Percentiles rank a stretch among this genome's conserved stretches.
phyloP scores from a whole-genome alignment of 1,140 invertebrate species.

The Arion vulgaris region DNA sequence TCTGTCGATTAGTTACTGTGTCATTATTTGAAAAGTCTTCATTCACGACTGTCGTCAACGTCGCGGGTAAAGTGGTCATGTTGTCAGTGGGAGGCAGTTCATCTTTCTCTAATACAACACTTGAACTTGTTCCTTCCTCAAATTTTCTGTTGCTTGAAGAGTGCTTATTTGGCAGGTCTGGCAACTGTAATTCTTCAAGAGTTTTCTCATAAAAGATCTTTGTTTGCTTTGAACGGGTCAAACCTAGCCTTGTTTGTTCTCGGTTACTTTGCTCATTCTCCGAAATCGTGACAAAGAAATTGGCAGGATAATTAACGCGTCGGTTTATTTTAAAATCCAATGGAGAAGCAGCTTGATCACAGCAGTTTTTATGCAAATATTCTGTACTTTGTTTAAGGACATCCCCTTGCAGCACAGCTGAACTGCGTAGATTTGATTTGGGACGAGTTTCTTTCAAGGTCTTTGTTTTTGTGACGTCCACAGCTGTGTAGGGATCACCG shows the following conservation, averaged over 20 bases:
- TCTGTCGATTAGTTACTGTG: neutral
- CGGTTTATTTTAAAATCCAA: neutral
- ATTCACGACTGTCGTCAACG: neutral
- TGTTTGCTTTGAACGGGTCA: neutral
- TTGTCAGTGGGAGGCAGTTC: neutral
- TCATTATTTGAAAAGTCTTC: neutral
- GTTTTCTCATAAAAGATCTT: neutral
- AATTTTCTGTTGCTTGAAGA: neutral
- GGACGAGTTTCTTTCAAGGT: neutral
- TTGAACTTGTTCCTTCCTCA: neutral
- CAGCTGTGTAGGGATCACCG: neutral
- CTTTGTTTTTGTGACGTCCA: neutral
- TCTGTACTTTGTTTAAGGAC: neutral
- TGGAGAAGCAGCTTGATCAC: neutral
- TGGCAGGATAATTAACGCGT: neutral
- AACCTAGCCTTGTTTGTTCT: neutral
- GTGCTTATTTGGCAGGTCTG: too few relatives aligned
- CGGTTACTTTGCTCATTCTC: neutral
- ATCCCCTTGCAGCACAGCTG: neutral
- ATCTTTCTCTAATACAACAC: neutral
- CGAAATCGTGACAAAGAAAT: neutral
- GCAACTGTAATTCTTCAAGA: too few relatives aligned
- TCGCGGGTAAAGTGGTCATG: neutral
- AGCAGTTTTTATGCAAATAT: neutral
- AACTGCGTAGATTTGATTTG: conserved; percentile 13